Conservation (phyloP, 2,888 invertebrate species). For the Andrena dorsata region DNA sequence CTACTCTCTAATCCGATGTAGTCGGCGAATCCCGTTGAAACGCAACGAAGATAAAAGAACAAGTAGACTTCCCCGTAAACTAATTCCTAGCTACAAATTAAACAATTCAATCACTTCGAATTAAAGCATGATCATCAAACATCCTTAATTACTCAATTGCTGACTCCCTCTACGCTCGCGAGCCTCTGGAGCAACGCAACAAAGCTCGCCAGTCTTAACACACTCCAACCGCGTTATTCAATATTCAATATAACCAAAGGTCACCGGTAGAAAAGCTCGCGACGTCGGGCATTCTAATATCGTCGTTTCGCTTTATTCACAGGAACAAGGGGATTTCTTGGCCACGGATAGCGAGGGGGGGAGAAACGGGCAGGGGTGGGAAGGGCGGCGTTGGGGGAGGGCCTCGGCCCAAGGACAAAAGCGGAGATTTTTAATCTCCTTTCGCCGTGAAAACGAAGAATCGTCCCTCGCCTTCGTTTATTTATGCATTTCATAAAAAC, state of each 20-base stretch:
- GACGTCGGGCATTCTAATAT: slow-evolving; percentile 8
- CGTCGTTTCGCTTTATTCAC: slow-evolving; percentile 5
- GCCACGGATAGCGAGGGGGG: neutral
- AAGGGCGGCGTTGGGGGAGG: neutral
- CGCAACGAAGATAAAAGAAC: too few relatives aligned
- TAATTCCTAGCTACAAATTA: too few relatives aligned
- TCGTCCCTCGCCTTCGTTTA: slow-evolving; percentile 62
- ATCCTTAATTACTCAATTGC: too few relatives aligned
- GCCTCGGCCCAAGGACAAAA: slow-evolving; percentile 36
- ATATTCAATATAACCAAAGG: neutral
- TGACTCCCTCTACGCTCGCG: too few relatives aligned
- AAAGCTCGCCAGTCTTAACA: too few relatives aligned
- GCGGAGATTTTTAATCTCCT: slow-evolving; percentile 57
- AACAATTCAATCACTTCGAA: neutral
- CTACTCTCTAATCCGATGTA: neutral
- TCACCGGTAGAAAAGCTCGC: neutral
- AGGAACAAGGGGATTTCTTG: slow-evolving; percentile 28
- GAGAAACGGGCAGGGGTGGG: neutral
- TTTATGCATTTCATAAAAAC: slow-evolving; percentile 70
- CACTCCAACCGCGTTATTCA: neutral
- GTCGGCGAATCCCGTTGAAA: too few relatives aligned
- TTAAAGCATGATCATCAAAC: neutral
- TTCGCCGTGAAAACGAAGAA: slow-evolving; percentile 52
- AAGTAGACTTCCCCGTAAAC: too few relatives aligned
- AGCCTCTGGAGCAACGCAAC: too few relatives aligned